Conservation (phyloP, 2,888 invertebrate species). For the Temnothorax rugatulus region DNA sequence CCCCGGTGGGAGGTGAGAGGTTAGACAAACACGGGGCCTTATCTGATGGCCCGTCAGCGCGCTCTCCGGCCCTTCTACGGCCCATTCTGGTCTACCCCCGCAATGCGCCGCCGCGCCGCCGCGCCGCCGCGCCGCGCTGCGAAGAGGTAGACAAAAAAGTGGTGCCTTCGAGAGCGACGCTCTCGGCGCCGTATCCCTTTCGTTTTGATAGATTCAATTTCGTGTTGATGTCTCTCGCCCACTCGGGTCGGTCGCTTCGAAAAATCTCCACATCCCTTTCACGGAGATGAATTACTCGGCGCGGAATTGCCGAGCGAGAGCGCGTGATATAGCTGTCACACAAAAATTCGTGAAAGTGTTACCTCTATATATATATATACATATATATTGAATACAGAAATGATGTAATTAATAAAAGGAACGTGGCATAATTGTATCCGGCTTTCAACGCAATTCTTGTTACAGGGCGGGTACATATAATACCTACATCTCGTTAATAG, state of each 20-base stretch:
- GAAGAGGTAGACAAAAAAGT: conserved; percentile 58
- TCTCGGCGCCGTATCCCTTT: conserved; percentile 46
- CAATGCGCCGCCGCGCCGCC: conserved; percentile 58
- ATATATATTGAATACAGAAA: neutral
- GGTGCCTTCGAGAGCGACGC: conserved; percentile 62
- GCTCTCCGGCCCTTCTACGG: conserved; percentile 70
- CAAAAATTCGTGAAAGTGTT: neutral
- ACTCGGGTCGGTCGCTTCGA: neutral
- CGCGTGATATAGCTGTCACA: neutral
- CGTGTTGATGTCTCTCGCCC: conserved; percentile 14
- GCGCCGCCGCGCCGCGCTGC: conserved; percentile 45
- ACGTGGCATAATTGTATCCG: neutral
- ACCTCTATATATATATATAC: neutral
- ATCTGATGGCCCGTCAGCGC: conserved; percentile 86
- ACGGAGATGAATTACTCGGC: conserved; percentile 27
- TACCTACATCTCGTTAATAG: neutral
- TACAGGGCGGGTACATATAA: neutral
- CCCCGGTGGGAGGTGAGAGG: conserved; percentile 83
- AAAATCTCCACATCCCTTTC: conserved; percentile 18
- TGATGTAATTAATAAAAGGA: neutral
- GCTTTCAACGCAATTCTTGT: neutral
- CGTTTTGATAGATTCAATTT: conserved; percentile 56
- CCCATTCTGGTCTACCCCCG: conserved; percentile 68
- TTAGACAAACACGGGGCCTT: conserved; percentile 84
- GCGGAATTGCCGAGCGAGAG: neutral